Base-by-base conservation (phyloP, 2,888 invertebrate genomes). In the Blera fallax region DNA sequence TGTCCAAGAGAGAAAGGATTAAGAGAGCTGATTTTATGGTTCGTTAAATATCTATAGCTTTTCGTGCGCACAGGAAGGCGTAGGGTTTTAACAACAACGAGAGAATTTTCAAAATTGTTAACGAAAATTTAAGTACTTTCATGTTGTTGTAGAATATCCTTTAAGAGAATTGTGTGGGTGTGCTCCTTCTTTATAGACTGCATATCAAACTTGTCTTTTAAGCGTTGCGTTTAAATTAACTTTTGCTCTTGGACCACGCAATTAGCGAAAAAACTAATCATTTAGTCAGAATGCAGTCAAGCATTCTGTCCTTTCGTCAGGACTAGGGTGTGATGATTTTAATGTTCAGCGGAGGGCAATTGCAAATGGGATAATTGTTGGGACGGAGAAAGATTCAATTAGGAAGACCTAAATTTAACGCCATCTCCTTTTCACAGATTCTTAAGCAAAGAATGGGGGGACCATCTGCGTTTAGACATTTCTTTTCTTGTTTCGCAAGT, bases 41-140 rank as follows among this genome's bases (percentile, higher is more conserved):
- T 77, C 76, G 76, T 77, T 77, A 77, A 77, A 77, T 67, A 37
- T 77, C 50, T 67, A 67, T 67, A 58, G 37, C 34, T 58, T 50
- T 62, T 27, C n/a, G 10, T 45, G 18, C 14, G 34, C 58, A 24
- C 34, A 48, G 16, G 32, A 8, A 7, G 24, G 45, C 27, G 24
- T 14, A 50, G 48, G 24, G 24, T 48, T 50, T n/a, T 37, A 27
- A 21, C 37, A 50, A 18, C 29, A 40, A 50, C 27, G 2, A 37
- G 18, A 18, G 40, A 29, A 52, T 52, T 73, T n/a, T 0, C 0
- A 16, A 48, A 27, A 21, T 48, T 34, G n/a, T 18, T 67, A 14
- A 24, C 7, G 18, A 48, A 32, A 45, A 58, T n/a, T 27, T 14
- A 50, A 37, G 34, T 37, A 60, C 48, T 34, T 60, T 37, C n/a